Conservation (phyloP, 2,113 vertebrate species). For the Rhadina sibilatrix region DNA sequence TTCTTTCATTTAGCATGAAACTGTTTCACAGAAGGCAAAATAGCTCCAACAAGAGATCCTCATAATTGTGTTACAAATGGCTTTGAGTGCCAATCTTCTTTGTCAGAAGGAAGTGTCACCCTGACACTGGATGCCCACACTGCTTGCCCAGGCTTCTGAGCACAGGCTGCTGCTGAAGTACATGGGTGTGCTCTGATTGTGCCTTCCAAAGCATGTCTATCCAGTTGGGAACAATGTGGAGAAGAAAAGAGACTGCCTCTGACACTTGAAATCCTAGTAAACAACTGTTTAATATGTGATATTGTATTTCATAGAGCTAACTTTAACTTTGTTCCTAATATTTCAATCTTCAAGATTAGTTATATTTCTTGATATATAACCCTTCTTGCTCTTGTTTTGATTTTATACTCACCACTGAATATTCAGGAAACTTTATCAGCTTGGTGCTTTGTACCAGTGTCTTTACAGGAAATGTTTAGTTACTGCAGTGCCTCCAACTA, state of each 20-base stretch:
- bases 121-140: not conserved
- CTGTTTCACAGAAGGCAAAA: not conserved
- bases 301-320: not conserved
- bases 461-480: not conserved
- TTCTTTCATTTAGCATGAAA: not conserved
- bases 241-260: not conserved
- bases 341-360: not conserved
- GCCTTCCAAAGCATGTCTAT: not conserved
- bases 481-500: not conserved
- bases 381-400: not conserved
- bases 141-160: not conserved
- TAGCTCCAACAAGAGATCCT: not conserved
- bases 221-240: not conserved
- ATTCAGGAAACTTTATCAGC: not conserved
- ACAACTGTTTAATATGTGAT: accelerated
- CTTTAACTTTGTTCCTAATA: not conserved
- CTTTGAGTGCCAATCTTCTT: not conserved
- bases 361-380: not conserved
- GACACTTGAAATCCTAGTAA: not conserved
- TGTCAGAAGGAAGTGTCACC: not conserved
- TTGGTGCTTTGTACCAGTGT: not conserved
- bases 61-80: not conserved
- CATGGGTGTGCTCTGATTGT: not conserved
- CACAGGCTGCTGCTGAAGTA: not conserved
- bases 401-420: not conserved